phyloP scores from a whole-genome alignment of 1,140 invertebrate species.

The Zaprionus lachaisei region DNA sequence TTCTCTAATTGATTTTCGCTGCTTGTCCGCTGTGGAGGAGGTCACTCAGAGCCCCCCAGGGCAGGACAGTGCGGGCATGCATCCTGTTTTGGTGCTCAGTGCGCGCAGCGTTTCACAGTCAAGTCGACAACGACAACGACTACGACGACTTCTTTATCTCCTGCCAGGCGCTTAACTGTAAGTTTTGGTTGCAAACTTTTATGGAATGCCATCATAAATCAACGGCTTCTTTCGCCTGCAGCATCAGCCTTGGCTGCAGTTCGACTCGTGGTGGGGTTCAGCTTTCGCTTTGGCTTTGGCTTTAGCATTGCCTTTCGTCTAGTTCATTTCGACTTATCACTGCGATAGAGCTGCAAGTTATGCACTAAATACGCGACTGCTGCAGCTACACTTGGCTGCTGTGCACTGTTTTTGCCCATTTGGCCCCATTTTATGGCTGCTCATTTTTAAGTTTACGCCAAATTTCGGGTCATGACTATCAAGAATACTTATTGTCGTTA shows the following conservation, averaged over 20 bases:
- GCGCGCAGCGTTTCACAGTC: not conserved
- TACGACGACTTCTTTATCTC: conserved; percentile 56
- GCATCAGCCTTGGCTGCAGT: conserved; percentile 1
- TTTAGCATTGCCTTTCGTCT: conserved; percentile 30
- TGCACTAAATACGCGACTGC: conserved; percentile 61
- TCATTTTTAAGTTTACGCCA: conserved; percentile 53
- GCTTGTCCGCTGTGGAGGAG: not conserved
- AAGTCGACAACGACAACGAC: not conserved
- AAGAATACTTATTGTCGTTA: conserved; percentile 70
- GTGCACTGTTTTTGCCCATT: not conserved
- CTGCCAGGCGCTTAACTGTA: conserved; percentile 73
- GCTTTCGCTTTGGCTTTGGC: conserved; percentile 16
- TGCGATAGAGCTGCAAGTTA: conserved; percentile 54
- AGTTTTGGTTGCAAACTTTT: conserved; percentile 65
- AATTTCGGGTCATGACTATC: conserved; percentile 73
- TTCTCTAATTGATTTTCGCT: conserved; percentile 3
- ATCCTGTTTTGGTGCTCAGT: not conserved
- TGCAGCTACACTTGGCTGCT: too few species aligned
- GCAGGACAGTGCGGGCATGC: not conserved
- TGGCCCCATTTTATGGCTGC: conserved; percentile 57
- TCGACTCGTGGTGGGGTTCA: not conserved
- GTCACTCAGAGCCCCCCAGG: not conserved
- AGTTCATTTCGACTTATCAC: conserved; percentile 75
- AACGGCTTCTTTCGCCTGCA: conserved; percentile 41
- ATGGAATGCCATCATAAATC: conserved; percentile 69